phyloP scores from a whole-genome alignment of 2,113 vertebrate genomes.

The Setophaga coronata region DNA sequence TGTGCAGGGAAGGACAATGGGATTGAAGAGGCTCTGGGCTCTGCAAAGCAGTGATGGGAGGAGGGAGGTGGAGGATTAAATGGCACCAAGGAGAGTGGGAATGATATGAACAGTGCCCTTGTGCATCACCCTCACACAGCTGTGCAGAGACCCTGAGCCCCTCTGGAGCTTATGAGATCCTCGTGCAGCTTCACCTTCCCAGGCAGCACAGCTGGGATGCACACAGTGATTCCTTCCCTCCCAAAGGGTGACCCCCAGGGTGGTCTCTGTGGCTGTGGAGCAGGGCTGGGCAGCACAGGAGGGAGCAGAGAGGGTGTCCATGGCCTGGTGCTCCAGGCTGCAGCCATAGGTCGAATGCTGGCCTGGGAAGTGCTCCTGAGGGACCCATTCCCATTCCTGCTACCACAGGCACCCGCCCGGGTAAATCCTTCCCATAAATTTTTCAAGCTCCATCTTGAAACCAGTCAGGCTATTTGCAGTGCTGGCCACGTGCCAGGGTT shows the following conservation, averaged over 20 bases:
- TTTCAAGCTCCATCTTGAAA: constrained; percentile 60
- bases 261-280: accelerated
- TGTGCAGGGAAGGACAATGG: accelerated
- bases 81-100: background rate
- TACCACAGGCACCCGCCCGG: constrained; percentile 32
- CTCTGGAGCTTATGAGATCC: background rate
- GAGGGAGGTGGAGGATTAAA: background rate
- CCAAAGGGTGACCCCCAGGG: background rate
- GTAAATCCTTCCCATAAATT: constrained; percentile 56
- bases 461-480: background rate
- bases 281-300: background rate
- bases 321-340: background rate
- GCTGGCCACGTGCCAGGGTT: background rate
- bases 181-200: background rate
- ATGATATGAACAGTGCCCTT: background rate
- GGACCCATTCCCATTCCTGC: constrained; percentile 44
- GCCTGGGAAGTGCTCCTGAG: background rate
- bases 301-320: background rate
- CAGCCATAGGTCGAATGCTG: accelerated
- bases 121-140: background rate
- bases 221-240: accelerated
- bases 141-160: background rate
- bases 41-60: background rate
- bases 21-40: background rate
- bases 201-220: accelerated